These are phyloP conservation scores for Pteromalus puparum DNA, from an alignment of 1,140 invertebrate species.

Conservation along the genomic window DNA sequence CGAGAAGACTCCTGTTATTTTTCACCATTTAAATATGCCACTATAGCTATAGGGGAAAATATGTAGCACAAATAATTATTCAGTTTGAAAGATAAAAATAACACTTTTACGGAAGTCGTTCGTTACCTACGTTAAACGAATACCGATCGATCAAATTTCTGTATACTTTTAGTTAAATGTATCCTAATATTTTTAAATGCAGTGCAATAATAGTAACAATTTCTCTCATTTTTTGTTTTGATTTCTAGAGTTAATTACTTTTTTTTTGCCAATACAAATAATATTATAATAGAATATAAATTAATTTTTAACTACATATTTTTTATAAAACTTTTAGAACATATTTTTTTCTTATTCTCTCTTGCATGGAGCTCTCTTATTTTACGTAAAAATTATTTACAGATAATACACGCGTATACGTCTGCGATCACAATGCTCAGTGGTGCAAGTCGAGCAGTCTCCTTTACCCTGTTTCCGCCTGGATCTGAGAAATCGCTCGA, in stretches of 20 bases:
- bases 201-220: constrained; percentile 48
- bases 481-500: constrained; percentile 66
- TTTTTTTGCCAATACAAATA: constrained; percentile 40
- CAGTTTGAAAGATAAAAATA: background rate
- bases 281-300: constrained; percentile 34
- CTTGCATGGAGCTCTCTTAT: constrained; percentile 48
- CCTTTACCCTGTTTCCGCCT: constrained; percentile 64
- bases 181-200: constrained; percentile 31
- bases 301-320: constrained; percentile 41
- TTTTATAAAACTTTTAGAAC: constrained; percentile 41
- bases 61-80: constrained; percentile 10
- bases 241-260: constrained; percentile 42
- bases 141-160: background rate
- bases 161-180: constrained; percentile 1
- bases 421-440: constrained; percentile 72
- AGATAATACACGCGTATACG: constrained; percentile 73
- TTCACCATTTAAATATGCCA: constrained; percentile 6
- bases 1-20: constrained; percentile 14
- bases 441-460: constrained; percentile 66
- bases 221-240: constrained; percentile 44
- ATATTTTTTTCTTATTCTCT: constrained; percentile 40
- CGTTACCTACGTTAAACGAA: constrained; percentile 31
- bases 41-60: constrained; percentile 29
- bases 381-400: constrained; percentile 66
- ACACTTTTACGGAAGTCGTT: background rate